These are phyloP conservation scores for Drosophila athabasca DNA, from an alignment of 1,140 invertebrate species.

Conservation along the genomic window DNA sequence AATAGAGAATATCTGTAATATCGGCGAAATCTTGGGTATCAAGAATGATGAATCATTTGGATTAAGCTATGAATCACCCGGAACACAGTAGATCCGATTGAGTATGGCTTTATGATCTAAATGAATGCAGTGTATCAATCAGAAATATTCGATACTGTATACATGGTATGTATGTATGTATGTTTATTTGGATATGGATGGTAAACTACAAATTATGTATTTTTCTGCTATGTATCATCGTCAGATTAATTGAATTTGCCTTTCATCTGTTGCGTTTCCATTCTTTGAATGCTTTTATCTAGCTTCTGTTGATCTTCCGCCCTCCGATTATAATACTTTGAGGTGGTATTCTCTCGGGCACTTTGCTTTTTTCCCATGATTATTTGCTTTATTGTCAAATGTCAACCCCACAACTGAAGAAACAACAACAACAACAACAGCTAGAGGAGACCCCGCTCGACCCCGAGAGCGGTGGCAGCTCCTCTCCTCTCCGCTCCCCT, in stretches of 20 bases:
- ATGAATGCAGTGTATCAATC: no score
- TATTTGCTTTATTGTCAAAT: slow-evolving; percentile 83
- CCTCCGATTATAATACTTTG: slow-evolving; percentile 25
- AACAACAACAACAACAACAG: slow-evolving; percentile 8
- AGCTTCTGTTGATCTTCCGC: slow-evolving; percentile 11
- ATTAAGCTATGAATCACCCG: no score
- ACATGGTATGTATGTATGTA: no score
- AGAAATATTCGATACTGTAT: no score
- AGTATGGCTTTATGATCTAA: no score
- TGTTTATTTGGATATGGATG: no score
- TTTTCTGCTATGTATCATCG: no score
- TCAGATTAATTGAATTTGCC: slow-evolving; percentile 2
- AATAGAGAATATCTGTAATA: no score
- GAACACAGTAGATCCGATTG: no score
- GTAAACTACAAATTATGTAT: neutral
- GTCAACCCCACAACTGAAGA: slow-evolving; percentile 64
- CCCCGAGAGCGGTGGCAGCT: slow-evolving; percentile 63
- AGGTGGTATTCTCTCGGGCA: slow-evolving; percentile 31
- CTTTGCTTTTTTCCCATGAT: slow-evolving; percentile 80
- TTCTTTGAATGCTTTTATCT: slow-evolving; percentile 17
- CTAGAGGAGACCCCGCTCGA: slow-evolving; percentile 24
- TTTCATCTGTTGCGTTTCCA: slow-evolving; percentile 8
- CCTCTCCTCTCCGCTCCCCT: no score
- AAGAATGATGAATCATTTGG: no score
- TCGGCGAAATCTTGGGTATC: no score